phyloP scores from a whole-genome alignment of 2,888 invertebrate species.

The Artemia sp. region DNA sequence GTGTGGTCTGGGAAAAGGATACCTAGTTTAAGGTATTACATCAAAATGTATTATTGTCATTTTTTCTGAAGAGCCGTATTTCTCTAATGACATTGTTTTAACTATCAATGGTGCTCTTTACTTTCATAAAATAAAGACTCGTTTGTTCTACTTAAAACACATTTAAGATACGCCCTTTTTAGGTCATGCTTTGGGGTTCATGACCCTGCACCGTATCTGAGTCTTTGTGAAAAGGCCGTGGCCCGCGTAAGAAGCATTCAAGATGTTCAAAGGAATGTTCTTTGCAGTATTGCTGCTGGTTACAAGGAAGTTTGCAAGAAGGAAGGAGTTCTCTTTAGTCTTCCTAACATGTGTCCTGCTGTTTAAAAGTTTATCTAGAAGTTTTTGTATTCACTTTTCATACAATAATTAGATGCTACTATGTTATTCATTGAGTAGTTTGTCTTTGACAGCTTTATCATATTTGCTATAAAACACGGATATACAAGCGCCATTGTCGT shows the following conservation, averaged over 20 bases:
- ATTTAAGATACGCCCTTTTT: slow-evolving; percentile 23
- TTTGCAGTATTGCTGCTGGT: slow-evolving; percentile 48
- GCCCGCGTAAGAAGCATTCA: slow-evolving; percentile 33
- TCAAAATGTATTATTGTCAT: no score
- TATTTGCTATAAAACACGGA: no score
- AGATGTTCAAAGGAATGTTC: slow-evolving; percentile 38
- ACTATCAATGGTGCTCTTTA: no score
- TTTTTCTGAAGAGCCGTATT: no score
- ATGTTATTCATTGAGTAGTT: no score
- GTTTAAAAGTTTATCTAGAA: neutral
- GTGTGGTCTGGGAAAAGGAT: no score
- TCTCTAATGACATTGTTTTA: no score
- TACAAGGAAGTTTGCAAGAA: slow-evolving; percentile 48
- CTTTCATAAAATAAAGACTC: no score
- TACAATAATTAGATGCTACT: neutral
- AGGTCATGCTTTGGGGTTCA: slow-evolving; percentile 39
- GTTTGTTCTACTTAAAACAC: no score
- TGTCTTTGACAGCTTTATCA: no score
- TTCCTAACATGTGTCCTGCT: slow-evolving; percentile 45
- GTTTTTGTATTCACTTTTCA: slow-evolving; percentile 10
- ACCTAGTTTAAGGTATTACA: no score
- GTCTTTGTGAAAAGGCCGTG: slow-evolving; percentile 56
- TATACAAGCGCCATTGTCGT: no score
- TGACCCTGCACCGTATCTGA: slow-evolving; percentile 39
- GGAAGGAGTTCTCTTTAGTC: slow-evolving; percentile 40